phyloP scores from a whole-genome alignment of 2,113 vertebrate species.

The Mormoops blainvillei region DNA sequence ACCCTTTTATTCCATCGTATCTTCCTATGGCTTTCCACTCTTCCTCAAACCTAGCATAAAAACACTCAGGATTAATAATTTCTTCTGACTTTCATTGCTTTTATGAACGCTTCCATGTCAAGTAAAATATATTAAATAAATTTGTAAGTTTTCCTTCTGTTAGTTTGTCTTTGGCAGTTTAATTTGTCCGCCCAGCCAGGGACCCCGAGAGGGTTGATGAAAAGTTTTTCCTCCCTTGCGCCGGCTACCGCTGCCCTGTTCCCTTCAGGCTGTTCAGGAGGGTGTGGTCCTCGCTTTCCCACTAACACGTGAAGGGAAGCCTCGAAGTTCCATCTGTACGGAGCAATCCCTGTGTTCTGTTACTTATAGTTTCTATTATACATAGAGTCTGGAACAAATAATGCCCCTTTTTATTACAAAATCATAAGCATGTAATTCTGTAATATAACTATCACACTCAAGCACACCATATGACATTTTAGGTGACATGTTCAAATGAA shows the following conservation, averaged over 20 bases:
- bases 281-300: not conserved
- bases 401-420: too few species aligned
- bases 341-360: not conserved
- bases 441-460: too few species aligned
- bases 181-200: not conserved
- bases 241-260: not conserved
- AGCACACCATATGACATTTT: too few species aligned
- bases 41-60: not conserved
- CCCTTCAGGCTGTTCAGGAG: not conserved
- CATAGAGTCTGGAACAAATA: too few species aligned
- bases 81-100: not conserved
- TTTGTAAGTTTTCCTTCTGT: not conserved
- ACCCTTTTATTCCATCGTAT: not conserved
- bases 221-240: not conserved
- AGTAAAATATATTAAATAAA: not conserved
- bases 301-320: not conserved
- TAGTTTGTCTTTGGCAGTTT: not conserved
- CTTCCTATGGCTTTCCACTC: not conserved
- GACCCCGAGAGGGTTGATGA: not conserved
- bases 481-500: too few species aligned
- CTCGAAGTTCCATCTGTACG: not conserved
- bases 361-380: not conserved
- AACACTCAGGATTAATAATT: not conserved
- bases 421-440: too few species aligned
- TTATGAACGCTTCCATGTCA: not conserved